Evolutionary conservation across 2,113 vertebrate genomes (phyloP).

Genomic region (Paratilapia polleni): DNA sequence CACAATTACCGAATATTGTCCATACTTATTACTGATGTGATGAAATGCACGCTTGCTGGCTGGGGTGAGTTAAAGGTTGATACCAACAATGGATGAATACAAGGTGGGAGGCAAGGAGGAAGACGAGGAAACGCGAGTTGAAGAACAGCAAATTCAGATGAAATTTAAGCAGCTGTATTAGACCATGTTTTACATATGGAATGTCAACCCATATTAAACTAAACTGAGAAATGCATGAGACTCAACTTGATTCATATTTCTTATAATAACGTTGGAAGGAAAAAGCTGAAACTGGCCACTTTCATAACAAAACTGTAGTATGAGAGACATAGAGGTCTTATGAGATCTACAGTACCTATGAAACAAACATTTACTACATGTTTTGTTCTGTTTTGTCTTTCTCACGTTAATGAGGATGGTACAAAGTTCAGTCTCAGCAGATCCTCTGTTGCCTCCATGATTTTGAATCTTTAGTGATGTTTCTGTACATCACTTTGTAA

Average conservation of each 20-base stretch:
- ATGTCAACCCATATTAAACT: neutral
- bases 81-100: neutral
- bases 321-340: accelerated
- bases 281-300: neutral
- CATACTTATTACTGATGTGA: neutral
- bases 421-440: neutral
- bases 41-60: neutral
- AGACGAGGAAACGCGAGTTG: neutral
- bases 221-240: neutral
- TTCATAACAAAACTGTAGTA: neutral
- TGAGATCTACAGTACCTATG: neutral
- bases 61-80: neutral
- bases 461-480: neutral
- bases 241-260: neutral
- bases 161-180: neutral
- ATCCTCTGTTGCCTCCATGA: neutral
- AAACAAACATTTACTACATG: accelerated
- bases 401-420: accelerated
- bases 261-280: neutral
- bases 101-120: neutral
- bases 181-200: neutral
- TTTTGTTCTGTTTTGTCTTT: neutral
- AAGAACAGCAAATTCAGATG: neutral
- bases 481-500: neutral
- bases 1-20: neutral